Base-by-base conservation (phyloP, 1,140 invertebrate genomes). In the Diachasma alloeum region DNA sequence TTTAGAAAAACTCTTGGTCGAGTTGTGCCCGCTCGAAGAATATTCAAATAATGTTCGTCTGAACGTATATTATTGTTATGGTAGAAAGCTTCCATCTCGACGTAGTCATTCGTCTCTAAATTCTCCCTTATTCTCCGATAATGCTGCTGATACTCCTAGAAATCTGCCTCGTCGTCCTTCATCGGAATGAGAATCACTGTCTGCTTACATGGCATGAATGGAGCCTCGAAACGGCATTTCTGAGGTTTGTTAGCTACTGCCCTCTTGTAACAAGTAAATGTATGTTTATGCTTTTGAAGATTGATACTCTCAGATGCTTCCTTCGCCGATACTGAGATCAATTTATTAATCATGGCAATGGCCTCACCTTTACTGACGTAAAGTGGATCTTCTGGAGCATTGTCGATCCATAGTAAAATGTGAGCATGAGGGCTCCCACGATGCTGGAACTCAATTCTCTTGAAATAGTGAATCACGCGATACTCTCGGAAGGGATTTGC, bases 391-490 rank as follows among this genome's bases (percentile, higher is more conserved):
- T 26, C 17, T 63, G 83, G 84, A 73, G 84, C 81, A 75, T 87
- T 82, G 4, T 78, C 77, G 15, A 87, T 69, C 86, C 85, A 87
- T 0, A 81, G 13, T 66, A 87, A 74, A 46, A 81, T 83, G 75
- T 87, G 86, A 10, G 80, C 80, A 79, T 82, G 83, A 73, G 81
- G 87, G 82, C 84, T 88, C n/a, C 82, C 89, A 70, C 76, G 80
- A 83, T 86, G 83, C 80, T 85, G 85, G 81, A 86, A 89, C 81
- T 85, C 87, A 77, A 85, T 81, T 72, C 83, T 66, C 80, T 77
- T 82, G 71, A 83, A 87, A 63, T 81, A 87, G 78, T 86, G 10
- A 10, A 78, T 10, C 68, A 85, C 77, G n/a, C 44, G 31, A 75
- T 85, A 81, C 6, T 31, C 66, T 66, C 70, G 53, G 59, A 86